Base-by-base conservation (phyloP, 1,140 invertebrate species). In the Meteorus sp. region DNA sequence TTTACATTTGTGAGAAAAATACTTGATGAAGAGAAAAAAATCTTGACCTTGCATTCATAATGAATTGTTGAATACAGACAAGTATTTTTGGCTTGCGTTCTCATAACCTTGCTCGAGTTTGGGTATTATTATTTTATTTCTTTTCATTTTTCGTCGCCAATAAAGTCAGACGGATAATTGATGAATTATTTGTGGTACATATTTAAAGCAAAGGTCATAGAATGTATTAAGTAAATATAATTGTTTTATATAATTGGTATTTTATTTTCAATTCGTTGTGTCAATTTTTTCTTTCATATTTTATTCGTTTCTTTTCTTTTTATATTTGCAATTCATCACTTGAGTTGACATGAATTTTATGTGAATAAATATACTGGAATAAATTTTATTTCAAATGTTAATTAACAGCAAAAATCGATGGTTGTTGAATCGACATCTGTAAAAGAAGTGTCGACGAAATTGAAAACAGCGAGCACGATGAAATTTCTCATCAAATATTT, bases 401-500 rank as follows among this genome's bases (percentile, higher is more conserved):
- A 47, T 43, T 15, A 53, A 54, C 44, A 44, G 45, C 47, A 47
- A 6, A 62, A 62, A 59, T 53, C 47, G 7, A 44, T 62, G 43
- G 51, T 62, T 33, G 61, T 62, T 25, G 54, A 62, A 35, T 55
- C 55, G 35, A 51, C 56, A 3, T 27, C 43, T 37, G 56, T 56
- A 25, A 59, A 53, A 35, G n/a, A 31, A 39, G 58, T 55, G 51
- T 51, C 52, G 15, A 50, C 35, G 5, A 52, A 58, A 22, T 59
- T 54, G 23, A 31, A 29, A 31, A 37, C 47, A 29, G 37, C 60
- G 8, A 43, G 56, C 48, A 66, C 63, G 50, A 77, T 78, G 75
- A 77, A 77, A 67, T 79, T 77, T 66, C 63, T 77, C 62, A 75
- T 74, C 58, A 73, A 73, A 61, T 76, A 76, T 68, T 73, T 66